phyloP scores from a whole-genome alignment of 2,113 vertebrate species.

The Psittacara wagleri region DNA sequence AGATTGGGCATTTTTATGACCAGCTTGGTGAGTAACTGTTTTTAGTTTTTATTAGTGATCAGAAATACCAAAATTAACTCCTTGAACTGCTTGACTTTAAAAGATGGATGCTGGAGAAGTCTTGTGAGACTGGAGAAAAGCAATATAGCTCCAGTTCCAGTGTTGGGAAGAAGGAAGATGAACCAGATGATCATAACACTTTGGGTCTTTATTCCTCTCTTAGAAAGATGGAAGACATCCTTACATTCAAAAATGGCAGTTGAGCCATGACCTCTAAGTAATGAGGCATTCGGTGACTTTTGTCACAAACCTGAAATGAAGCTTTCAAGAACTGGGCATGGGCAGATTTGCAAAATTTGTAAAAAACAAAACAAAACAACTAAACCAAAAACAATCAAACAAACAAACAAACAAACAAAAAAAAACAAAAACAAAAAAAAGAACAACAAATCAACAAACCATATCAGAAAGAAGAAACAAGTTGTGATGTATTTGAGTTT shows the following conservation, averaged over 20 bases:
- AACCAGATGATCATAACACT: neutral
- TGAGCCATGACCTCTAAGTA: neutral
- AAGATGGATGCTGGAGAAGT: neutral
- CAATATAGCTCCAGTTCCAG: neutral
- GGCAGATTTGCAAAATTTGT: neutral
- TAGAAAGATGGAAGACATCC: neutral
- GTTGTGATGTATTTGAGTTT: neutral
- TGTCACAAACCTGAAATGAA: neutral
- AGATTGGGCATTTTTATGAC: neutral
- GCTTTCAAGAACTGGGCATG: neutral
- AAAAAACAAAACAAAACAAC: neutral
- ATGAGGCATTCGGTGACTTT: neutral
- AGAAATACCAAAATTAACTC: neutral
- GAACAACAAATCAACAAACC: neutral
- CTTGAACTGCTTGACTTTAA: neutral
- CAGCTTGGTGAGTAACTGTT: neutral
- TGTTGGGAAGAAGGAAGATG: neutral
- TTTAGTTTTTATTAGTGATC: neutral
- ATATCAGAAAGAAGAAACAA: neutral
- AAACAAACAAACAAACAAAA: no score
- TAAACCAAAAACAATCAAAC: neutral
- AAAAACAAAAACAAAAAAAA: no score
- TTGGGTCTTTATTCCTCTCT: neutral
- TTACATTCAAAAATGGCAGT: neutral
- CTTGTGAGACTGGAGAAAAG: neutral